Percentiles rank a stretch among this genome's conserved stretches.
Conservation (phyloP, 2,888 invertebrate genomes). For the Ichneumoninae sp. region DNA sequence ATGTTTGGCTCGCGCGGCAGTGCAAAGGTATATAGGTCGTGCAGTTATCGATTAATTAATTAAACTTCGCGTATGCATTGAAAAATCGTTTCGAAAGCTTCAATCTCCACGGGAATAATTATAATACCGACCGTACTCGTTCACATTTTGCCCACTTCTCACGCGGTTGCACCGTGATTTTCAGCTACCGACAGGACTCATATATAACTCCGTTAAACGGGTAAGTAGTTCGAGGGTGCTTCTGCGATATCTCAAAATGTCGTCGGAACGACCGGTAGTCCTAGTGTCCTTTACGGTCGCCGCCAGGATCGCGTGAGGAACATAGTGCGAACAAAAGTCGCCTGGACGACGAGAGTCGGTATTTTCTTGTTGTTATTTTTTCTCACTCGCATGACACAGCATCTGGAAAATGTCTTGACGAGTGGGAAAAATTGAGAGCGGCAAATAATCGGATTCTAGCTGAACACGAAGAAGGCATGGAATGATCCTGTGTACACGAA, state of each 20-base stretch:
- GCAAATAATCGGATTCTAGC: slow-evolving; percentile 30
- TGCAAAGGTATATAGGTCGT: background rate
- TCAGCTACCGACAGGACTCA: slow-evolving; percentile 5
- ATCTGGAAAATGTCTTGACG: slow-evolving; percentile 70
- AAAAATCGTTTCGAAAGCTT: background rate
- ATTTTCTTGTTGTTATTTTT: slow-evolving; percentile 19
- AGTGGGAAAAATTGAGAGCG: slow-evolving; percentile 32
- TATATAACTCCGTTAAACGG: slow-evolving; percentile 44
- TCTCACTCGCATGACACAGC: slow-evolving; percentile 58
- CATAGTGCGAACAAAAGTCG: slow-evolving; percentile 24
- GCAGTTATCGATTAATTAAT: slow-evolving; percentile 12
- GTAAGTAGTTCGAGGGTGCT: slow-evolving; percentile 25
- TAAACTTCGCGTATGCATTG: background rate
- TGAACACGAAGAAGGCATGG: slow-evolving; percentile 33
- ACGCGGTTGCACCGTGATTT: background rate
- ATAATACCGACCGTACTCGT: background rate
- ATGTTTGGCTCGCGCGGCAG: background rate
- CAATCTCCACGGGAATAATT: background rate
- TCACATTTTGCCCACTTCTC: background rate
- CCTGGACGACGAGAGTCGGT: background rate
- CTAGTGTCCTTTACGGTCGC: slow-evolving; percentile 7
- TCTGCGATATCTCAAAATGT: slow-evolving; percentile 66
- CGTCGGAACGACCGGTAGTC: slow-evolving; percentile 50
- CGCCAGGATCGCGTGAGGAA: slow-evolving; percentile 27
- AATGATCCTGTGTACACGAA: slow-evolving; percentile 49